Evolutionary conservation across 2,113 vertebrate genomes (phyloP).

Genomic region (Xyliphius kryptos): DNA sequence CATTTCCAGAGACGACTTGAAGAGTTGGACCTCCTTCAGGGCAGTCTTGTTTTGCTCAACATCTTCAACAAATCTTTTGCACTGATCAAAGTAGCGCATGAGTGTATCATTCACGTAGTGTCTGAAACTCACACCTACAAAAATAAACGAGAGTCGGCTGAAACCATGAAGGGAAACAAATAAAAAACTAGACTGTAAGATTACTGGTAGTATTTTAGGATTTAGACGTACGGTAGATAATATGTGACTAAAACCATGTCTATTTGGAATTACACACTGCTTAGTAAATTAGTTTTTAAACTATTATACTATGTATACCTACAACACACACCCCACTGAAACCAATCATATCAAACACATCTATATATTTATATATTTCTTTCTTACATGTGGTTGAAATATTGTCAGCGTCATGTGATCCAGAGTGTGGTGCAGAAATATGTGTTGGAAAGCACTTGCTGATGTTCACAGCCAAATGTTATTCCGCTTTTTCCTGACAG

Average conservation of each 20-base stretch:
- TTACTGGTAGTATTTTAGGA: no score
- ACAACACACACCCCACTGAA: no score
- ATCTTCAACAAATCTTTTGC: constrained; percentile 74
- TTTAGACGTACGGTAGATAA: no score
- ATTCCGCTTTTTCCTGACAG: constrained; percentile 75
- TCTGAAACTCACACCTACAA: constrained; percentile 65
- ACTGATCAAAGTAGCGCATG: constrained; percentile 89
- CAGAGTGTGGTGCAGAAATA: constrained; percentile 51
- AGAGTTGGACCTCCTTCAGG: constrained; percentile 75
- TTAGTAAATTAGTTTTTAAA: no score
- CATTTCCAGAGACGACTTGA: constrained; percentile 83
- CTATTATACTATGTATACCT: no score
- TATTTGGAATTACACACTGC: no score
- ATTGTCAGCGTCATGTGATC: constrained; percentile 67
- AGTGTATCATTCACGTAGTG: constrained; percentile 78
- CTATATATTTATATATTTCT: no score
- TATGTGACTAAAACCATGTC: no score
- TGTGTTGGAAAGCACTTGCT: constrained; percentile 72
- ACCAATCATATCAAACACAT: no score
- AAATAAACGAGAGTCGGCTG: constrained; percentile 8
- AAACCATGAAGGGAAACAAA: no score
- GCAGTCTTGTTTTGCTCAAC: constrained; percentile 81
- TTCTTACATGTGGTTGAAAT: no score
- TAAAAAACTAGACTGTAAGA: no score
- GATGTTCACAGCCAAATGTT: constrained; percentile 70